Base-by-base conservation (phyloP, 2,797 vertebrate species). In the Sebastes hubbsi region DNA sequence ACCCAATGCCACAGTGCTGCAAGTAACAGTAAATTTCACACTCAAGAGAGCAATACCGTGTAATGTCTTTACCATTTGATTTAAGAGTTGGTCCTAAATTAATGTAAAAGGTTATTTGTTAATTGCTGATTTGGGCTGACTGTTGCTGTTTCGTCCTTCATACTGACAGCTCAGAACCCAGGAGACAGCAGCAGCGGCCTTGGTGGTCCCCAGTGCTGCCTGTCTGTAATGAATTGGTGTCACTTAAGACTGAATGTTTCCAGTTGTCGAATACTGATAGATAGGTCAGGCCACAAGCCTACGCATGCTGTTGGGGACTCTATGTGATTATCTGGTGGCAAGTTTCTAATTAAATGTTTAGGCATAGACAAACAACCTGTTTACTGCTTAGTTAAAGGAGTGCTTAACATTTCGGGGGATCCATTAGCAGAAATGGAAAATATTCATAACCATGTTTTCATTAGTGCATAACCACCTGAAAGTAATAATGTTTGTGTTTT, bases 291-390 rank as follows among this genome's bases (percentile, higher is more conserved):
- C 13, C 74, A 69, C 58, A 54, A 36, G 38, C 30, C 52, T 1
- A 20, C 55, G 0, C 13, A 54, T 36, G 63, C 49, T 72, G 10
- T 6, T 49, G 49, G 83, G 84, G 80, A 84, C 77, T 77, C 77
- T 34, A 63, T 77, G 32, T 36, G 49, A 74, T 84, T 84, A 78
- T 90, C 90, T 81, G 12, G 34, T 81, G 56, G 72, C 87, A 24
- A 59, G 64, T 80, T 83, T 86, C 54, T 90, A 88, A 93, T 94
- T 86, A 85, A 72, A 80, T 80, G 70, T 90, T 91, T 78, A 68
- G 64, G 75, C 70, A 72, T 36, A 80, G 72, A 88, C 83, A 92
- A 92, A 88, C 81, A 92, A 83, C 67, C 72, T 80, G 78, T 92
- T 91, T 88, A 81, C 69, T 56, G 49, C 59, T 80, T 71, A 82